Percentiles rank a stretch among this genome's conserved stretches.
These are phyloP conservation scores for Oscheius myriophilus DNA, from an alignment of 2,888 invertebrate species.

Conservation along the genomic window DNA sequence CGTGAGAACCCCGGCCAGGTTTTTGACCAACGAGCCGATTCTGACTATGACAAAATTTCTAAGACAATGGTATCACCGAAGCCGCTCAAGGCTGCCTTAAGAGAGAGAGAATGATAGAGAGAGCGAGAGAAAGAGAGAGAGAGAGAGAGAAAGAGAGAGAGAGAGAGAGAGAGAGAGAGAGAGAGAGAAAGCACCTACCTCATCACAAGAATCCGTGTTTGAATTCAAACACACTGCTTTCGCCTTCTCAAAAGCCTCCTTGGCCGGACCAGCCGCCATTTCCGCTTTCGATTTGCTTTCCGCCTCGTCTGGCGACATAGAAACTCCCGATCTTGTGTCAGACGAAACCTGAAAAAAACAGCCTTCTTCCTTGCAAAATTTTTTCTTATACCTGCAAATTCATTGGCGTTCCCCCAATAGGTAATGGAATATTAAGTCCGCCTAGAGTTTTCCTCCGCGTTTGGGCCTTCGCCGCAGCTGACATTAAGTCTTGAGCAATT, in stretches of 20 bases:
- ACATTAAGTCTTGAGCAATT: conserved; percentile 44
- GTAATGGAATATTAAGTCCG: conserved; percentile 46
- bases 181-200: no score
- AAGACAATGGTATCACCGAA: no score
- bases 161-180: no score
- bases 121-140: no score
- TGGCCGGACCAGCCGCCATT: conserved; percentile 10
- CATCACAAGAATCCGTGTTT: conserved; percentile 40
- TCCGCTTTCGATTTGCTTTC: neutral
- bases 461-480: conserved; percentile 42
- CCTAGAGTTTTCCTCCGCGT: conserved; percentile 43
- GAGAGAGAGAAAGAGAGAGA: no score
- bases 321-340: conserved; percentile 7
- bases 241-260: conserved; percentile 36
- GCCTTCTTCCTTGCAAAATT: neutral
- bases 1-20: no score
- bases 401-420: conserved; percentile 44
- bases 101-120: no score
- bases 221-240: conserved; percentile 43
- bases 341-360: conserved; percentile 20
- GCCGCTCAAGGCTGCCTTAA: no score
- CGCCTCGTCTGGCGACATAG: conserved; percentile 5
- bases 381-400: conserved; percentile 33
- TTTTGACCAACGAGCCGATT: no score
- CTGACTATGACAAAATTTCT: no score